A percentile compares a stretch with the other conserved stretches of the same genome.
Evolutionary conservation across 2,888 invertebrate species (phyloP).

Genomic region (Electrophaes corylata): DNA sequence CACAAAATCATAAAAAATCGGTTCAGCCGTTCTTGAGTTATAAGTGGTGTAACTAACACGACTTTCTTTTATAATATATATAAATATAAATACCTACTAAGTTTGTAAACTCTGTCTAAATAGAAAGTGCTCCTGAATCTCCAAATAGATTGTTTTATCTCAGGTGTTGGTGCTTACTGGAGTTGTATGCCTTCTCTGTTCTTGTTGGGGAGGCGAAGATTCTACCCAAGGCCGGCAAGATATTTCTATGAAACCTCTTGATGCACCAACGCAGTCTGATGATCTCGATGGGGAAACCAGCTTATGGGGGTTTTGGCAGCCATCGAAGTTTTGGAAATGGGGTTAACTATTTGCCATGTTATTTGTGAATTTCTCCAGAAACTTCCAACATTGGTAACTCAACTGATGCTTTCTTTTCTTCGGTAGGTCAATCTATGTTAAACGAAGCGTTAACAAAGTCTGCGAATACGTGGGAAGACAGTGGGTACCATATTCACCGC

Average conservation of each 20-base stretch:
- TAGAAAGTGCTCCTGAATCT: conserved; percentile 5
- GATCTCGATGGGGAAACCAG: conserved; percentile 52
- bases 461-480: conserved; percentile 52
- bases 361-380: conserved; percentile 16
- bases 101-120: background rate
- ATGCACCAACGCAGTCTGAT: conserved; percentile 39
- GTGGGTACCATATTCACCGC: conserved; percentile 50
- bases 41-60: no score
- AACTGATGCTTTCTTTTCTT: conserved; percentile 40
- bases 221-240: conserved; percentile 45
- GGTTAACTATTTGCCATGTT: conserved; percentile 50
- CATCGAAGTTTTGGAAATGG: conserved; percentile 59
- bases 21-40: no score
- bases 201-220: conserved; percentile 50
- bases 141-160: conserved; percentile 13
- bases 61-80: no score
- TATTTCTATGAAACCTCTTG: conserved; percentile 47
- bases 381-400: conserved; percentile 2
- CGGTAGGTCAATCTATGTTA: conserved; percentile 59
- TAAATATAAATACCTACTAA: background rate
- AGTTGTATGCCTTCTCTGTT: conserved; percentile 50
- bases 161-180: conserved; percentile 55
- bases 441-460: conserved; percentile 60
- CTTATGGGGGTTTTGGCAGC: conserved; percentile 58
- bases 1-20: no score